phyloP scores from a whole-genome alignment of 2,888 invertebrate genomes.

The Stenchaetothrips biformis region DNA sequence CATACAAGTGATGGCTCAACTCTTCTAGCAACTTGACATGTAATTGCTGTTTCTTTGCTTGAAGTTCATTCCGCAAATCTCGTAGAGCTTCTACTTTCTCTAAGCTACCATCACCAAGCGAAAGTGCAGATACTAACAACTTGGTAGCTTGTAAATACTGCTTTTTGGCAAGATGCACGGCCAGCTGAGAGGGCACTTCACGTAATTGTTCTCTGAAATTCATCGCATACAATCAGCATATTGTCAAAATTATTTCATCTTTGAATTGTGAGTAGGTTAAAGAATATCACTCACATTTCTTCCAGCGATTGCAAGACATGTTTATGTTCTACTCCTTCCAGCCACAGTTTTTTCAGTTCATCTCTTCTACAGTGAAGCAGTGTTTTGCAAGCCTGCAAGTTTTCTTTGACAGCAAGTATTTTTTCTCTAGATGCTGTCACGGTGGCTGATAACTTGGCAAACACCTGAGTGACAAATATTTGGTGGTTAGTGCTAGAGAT shows the following conservation, averaged over 20 bases:
- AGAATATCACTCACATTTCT: slow-evolving; percentile 65
- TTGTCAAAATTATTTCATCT: not conserved
- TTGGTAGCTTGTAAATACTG: slow-evolving; percentile 84
- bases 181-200: slow-evolving; percentile 65
- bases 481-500: not conserved
- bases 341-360: slow-evolving; percentile 88
- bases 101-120: slow-evolving; percentile 64
- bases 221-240: slow-evolving; percentile 33
- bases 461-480: slow-evolving; percentile 51
- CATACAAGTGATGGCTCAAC: slow-evolving; percentile 66
- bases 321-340: slow-evolving; percentile 93
- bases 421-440: slow-evolving; percentile 72
- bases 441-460: slow-evolving; percentile 68
- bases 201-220: slow-evolving; percentile 64
- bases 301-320: slow-evolving; percentile 82
- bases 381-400: slow-evolving; percentile 75
- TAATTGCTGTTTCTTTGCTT: slow-evolving; percentile 62
- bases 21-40: slow-evolving; percentile 66
- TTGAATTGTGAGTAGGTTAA: not conserved
- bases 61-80: slow-evolving; percentile 71
- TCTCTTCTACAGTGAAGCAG: slow-evolving; percentile 85
- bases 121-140: slow-evolving; percentile 63
- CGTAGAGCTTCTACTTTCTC: slow-evolving; percentile 78
- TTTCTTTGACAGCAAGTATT: slow-evolving; percentile 73
- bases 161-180: slow-evolving; percentile 61